Conservation (phyloP, 37 sponge, comb jelly and placozoan genomes). For the Chondrosia reniformis region DNA sequence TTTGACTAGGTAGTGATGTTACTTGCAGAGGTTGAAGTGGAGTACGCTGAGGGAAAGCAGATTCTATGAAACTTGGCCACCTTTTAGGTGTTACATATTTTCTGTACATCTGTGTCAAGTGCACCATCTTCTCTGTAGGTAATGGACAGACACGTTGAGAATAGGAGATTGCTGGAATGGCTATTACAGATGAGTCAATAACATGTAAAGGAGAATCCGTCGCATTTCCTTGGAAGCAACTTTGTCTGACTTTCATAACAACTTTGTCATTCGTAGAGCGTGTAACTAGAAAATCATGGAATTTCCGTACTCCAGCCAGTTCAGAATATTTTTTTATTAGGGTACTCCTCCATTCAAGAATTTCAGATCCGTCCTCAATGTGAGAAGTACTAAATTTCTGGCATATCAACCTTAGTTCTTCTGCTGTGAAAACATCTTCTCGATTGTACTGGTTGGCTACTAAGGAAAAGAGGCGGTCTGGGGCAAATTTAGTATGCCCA, state of each 20-base stretch:
- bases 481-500: neutral
- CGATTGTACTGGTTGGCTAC: neutral
- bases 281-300: neutral
- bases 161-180: neutral
- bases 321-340: neutral
- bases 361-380: neutral
- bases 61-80: neutral
- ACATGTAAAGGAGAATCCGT: neutral
- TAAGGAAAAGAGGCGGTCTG: neutral
- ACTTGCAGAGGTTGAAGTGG: neutral
- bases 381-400: neutral
- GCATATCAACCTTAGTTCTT: neutral
- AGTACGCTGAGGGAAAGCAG: neutral
- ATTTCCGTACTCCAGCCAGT: constrained; percentile 3
- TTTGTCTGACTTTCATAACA: neutral
- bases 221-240: neutral
- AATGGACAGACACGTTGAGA: neutral
- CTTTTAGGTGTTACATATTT: neutral
- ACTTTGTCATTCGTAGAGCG: neutral
- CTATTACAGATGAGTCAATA: neutral
- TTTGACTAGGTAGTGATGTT: neutral
- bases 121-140: neutral
- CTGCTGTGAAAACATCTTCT: constrained; percentile 8
- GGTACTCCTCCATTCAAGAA: constrained; percentile 5
- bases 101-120: neutral